Conservation (phyloP, 1,140 invertebrate species). For the Sweltsa coloradensis region DNA sequence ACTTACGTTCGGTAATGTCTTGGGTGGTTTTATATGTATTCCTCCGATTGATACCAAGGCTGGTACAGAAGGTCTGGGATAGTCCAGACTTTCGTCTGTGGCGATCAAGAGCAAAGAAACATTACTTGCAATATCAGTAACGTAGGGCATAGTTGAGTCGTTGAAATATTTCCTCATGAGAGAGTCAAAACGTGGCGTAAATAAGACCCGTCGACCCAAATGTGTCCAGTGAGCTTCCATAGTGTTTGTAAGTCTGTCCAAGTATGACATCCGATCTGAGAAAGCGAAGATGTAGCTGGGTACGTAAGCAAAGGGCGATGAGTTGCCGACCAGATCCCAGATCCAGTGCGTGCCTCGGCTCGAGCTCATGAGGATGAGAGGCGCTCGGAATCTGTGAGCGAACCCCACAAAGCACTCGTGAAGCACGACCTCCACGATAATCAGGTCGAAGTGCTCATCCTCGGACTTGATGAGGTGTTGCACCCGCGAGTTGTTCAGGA, state of each 20-base stretch:
- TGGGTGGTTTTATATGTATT: constrained; percentile 22
- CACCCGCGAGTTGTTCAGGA: background rate
- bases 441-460: constrained; percentile 20
- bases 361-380: constrained; percentile 31
- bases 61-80: constrained; percentile 20
- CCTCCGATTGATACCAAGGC: constrained; percentile 25
- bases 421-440: constrained; percentile 22
- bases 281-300: constrained; percentile 40
- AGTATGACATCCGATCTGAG: constrained; percentile 40
- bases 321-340: constrained; percentile 44
- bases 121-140: constrained; percentile 17
- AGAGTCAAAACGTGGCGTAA: background rate
- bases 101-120: constrained; percentile 18
- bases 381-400: constrained; percentile 4
- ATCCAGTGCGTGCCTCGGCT: constrained; percentile 46
- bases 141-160: constrained; percentile 7
- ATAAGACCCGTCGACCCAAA: background rate
- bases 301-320: constrained; percentile 42
- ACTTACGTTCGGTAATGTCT: constrained; percentile 24
- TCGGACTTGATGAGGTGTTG: constrained; percentile 4
- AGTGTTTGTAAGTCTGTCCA: constrained; percentile 40
- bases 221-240: constrained; percentile 8
- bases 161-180: constrained; percentile 7
- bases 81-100: constrained; percentile 19
- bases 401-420: constrained; percentile 11